Percentiles rank a stretch among this genome's conserved stretches.
Conservation (phyloP, 1,140 invertebrate species). For the Cephus cinctus region DNA sequence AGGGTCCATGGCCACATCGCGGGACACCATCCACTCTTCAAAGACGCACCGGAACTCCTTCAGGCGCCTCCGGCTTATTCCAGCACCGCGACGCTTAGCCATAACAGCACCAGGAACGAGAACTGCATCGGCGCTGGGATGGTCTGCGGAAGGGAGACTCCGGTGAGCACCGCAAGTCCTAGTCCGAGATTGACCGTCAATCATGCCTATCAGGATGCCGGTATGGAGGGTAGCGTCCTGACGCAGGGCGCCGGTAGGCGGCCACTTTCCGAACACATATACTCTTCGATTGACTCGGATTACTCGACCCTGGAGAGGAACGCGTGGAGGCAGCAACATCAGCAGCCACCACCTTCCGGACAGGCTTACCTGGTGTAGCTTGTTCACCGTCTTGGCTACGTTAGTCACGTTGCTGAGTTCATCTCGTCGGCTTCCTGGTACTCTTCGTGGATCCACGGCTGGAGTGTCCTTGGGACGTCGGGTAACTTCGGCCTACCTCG, state of each 20-base stretch:
- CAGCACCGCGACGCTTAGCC: conserved; percentile 36
- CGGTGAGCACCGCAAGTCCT: conserved; percentile 31
- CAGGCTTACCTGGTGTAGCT: conserved; percentile 64
- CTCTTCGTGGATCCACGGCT: not conserved
- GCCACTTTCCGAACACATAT: conserved; percentile 82
- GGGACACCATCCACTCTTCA: conserved; percentile 53
- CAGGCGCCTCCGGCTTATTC: conserved; percentile 59
- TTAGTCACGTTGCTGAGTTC: not conserved
- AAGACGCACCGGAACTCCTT: conserved; percentile 46
- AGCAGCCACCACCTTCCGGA: conserved; percentile 47
- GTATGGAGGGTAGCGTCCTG: conserved; percentile 60
- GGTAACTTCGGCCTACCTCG: conserved; percentile 37
- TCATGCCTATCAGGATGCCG: conserved; percentile 49
- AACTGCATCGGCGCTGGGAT: conserved; percentile 18
- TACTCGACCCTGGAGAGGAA: conserved; percentile 65
- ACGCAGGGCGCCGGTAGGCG: conserved; percentile 61
- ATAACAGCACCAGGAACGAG: conserved; percentile 34
- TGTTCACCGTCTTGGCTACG: conserved; percentile 21
- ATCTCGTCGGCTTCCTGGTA: not conserved
- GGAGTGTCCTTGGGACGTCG: not conserved
- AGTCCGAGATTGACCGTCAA: conserved; percentile 50
- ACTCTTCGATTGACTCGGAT: conserved; percentile 84
- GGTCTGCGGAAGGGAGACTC: conserved; percentile 20
- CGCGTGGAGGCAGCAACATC: conserved; percentile 47
- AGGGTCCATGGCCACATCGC: conserved; percentile 52